phyloP scores from a whole-genome alignment of 2,113 vertebrate genomes.

The Empidonax traillii region DNA sequence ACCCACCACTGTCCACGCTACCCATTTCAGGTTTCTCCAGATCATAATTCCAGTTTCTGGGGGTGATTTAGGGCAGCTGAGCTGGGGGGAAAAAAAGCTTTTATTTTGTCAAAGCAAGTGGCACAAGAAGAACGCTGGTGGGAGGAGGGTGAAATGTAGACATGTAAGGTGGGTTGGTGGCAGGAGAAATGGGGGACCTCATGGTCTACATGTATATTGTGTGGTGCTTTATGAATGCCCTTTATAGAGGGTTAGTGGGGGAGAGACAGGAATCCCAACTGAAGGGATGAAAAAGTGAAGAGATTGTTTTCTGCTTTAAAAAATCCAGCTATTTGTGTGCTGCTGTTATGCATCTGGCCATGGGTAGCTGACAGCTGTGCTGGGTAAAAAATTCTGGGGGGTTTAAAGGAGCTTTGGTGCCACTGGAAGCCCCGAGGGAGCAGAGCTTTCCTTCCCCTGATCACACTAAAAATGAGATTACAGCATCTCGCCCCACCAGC shows the following conservation, averaged over 20 bases:
- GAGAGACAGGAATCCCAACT: not conserved
- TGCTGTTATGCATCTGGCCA: not conserved
- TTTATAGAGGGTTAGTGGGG: fast-evolving
- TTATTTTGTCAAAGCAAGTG: not conserved
- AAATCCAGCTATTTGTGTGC: not conserved
- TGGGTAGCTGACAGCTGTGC: fast-evolving
- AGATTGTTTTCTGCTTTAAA: not conserved
- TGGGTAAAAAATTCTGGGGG: fast-evolving
- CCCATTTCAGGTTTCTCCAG: not conserved
- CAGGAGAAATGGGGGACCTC: not conserved
- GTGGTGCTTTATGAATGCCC: fast-evolving
- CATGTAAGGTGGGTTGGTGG: not conserved
- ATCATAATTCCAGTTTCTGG: not conserved
- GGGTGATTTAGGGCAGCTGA: not conserved
- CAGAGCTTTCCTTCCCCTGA: not conserved
- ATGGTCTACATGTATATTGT: not conserved
- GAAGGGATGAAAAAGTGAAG: not conserved
- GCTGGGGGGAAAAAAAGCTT: fast-evolving
- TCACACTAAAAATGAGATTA: not conserved
- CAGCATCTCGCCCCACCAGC: fast-evolving
- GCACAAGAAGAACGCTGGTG: not conserved
- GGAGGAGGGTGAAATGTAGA: not conserved
- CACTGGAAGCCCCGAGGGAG: not conserved
- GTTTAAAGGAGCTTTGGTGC: not conserved
- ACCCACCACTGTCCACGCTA: fast-evolving